phyloP scores from a whole-genome alignment of 1,140 invertebrate species.

The Phymorhynchus buccinoides region DNA sequence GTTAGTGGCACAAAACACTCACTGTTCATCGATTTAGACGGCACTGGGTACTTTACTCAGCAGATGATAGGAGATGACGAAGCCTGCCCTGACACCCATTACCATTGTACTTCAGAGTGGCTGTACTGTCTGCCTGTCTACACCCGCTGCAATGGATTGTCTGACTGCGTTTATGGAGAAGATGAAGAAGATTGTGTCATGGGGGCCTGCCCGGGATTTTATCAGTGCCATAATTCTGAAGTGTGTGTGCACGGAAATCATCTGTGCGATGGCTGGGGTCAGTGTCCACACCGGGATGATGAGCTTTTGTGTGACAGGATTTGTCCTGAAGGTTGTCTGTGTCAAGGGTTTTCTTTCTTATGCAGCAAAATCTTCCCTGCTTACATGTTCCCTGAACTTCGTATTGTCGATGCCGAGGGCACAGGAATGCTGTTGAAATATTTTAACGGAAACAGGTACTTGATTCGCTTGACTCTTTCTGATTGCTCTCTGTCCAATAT shows the following conservation, averaged over 20 bases:
- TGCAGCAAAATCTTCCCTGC: not conserved
- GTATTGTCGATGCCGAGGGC: not conserved
- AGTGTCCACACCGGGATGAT: constrained; percentile 22
- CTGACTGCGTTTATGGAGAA: not conserved
- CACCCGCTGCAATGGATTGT: not conserved
- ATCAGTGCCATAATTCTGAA: not conserved
- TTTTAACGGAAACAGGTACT: not conserved
- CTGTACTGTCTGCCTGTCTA: not conserved
- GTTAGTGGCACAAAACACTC: not conserved
- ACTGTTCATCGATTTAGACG: not conserved
- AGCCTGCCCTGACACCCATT: constrained; percentile 15
- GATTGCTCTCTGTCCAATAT: not conserved
- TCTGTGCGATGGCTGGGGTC: constrained; percentile 38
- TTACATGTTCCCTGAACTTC: not conserved
- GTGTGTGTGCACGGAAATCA: constrained; percentile 20
- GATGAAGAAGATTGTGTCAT: not conserved
- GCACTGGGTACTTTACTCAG: not conserved
- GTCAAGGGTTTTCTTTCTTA: not conserved
- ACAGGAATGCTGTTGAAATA: not conserved
- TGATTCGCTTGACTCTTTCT: not conserved
- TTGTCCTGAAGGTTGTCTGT: not conserved
- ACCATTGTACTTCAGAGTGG: not conserved
- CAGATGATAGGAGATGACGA: not conserved
- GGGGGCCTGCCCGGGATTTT: not conserved
- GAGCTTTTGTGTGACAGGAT: not conserved